These are phyloP conservation scores for Siniperca chuatsi DNA, from an alignment of 2,113 vertebrate genomes.

Conservation along the genomic window DNA sequence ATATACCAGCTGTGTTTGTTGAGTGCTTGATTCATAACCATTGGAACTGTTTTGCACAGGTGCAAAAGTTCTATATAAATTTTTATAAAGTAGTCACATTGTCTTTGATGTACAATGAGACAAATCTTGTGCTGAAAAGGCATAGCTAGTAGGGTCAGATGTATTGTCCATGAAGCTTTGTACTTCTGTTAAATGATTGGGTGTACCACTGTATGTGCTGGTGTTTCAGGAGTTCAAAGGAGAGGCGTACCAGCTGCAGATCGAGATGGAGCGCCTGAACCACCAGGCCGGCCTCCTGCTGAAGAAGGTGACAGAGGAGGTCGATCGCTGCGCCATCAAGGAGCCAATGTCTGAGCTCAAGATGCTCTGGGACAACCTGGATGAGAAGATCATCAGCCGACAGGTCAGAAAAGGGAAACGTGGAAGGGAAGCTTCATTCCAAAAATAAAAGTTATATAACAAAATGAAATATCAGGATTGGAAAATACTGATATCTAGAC, in stretches of 20 bases:
- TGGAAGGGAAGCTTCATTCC: neutral
- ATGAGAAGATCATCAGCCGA: slow-evolving; percentile 93
- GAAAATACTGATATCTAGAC: neutral
- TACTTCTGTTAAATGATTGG: slow-evolving; percentile 53
- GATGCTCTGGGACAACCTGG: slow-evolving; percentile 92
- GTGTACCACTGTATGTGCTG: slow-evolving; percentile 29
- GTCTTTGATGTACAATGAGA: slow-evolving; percentile 50
- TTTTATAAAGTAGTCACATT: slow-evolving; percentile 6
- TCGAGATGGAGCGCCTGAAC: slow-evolving; percentile 97
- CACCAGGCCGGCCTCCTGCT: slow-evolving; percentile 94
- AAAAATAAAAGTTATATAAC: neutral
- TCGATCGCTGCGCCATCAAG: slow-evolving; percentile 90
- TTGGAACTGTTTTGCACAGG: slow-evolving; percentile 5
- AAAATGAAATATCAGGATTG: neutral
- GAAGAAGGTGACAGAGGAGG: slow-evolving; percentile 92
- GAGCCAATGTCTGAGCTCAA: slow-evolving; percentile 94
- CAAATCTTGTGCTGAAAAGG: slow-evolving; percentile 25
- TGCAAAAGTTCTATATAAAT: slow-evolving; percentile 32
- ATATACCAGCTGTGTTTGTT: slow-evolving; percentile 70
- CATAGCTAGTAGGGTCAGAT: neutral
- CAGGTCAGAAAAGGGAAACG: slow-evolving; percentile 88
- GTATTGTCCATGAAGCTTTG: slow-evolving; percentile 37
- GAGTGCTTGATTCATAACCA: slow-evolving; percentile 1
- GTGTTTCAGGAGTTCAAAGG: slow-evolving; percentile 93
- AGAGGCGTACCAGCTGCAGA: slow-evolving; percentile 96